Percentiles rank a stretch among this genome's conserved stretches.
phyloP scores from a whole-genome alignment of 2,888 invertebrate species.

The Tachina fera region DNA sequence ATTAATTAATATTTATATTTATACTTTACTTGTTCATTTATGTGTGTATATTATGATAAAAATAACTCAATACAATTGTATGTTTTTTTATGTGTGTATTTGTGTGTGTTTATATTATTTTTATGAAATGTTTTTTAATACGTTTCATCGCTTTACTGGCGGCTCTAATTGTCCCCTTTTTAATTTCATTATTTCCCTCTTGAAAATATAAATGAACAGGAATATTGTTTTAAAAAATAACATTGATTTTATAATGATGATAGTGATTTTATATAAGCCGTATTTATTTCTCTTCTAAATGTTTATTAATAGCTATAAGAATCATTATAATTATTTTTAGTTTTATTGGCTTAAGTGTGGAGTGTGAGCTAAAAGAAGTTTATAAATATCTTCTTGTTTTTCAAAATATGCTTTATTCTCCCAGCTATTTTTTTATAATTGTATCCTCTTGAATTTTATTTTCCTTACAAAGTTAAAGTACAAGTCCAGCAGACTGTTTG shows the following conservation, averaged over 20 bases:
- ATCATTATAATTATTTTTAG: too few relatives aligned
- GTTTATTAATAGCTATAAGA: background rate
- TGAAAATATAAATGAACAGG: constrained; percentile 3
- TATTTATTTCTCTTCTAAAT: background rate
- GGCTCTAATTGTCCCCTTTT: background rate
- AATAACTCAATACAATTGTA: constrained; percentile 17
- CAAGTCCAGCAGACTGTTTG: too few relatives aligned
- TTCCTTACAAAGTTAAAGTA: too few relatives aligned
- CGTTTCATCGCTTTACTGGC: background rate
- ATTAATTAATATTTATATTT: constrained; percentile 17
- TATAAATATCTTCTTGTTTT: too few relatives aligned
- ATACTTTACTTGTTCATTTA: constrained; percentile 29
- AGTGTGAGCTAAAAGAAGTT: too few relatives aligned
- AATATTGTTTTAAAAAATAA: background rate
- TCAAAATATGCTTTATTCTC: too few relatives aligned
- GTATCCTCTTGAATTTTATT: too few relatives aligned
- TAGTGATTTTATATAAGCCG: background rate
- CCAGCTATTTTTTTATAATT: too few relatives aligned
- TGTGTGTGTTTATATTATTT: constrained; percentile 18
- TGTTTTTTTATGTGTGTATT: constrained; percentile 13
- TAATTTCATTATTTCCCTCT: constrained; percentile 9
- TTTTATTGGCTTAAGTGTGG: too few relatives aligned
- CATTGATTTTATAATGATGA: background rate
- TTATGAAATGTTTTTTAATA: constrained; percentile 4
- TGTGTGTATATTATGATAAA: constrained; percentile 27